Base-by-base conservation (phyloP, 1,140 invertebrate species). In the Lamellibrachia luymesi region DNA sequence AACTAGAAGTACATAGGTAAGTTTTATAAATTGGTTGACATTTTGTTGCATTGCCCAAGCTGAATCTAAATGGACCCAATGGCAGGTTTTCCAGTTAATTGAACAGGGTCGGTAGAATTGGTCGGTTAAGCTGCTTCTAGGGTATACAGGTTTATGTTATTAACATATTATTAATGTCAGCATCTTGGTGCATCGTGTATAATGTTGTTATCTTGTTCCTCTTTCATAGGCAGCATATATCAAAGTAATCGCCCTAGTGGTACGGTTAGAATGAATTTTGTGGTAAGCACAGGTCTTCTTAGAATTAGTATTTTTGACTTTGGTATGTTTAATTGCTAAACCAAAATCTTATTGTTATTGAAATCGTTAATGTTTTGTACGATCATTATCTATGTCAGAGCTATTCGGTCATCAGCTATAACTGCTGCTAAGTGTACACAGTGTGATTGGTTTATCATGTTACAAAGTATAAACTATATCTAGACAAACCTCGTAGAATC, bases 241-340 rank as follows among this genome's bases (percentile, higher is more conserved):
- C 13, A 80, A 80, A 80, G 64, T 80, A 80, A 80, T 22, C 13
- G 25, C 64, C 25, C 13, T 80, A 80, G 64, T 6, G 64, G 64
- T 80, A 80, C 64, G 25, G 64, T 80, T 80, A 80, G 64, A 80
- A 80, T 80, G 5, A 6, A 80, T 22, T 80, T 80, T 80, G 64
- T 80, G 6, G 64, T 80, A 22, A 80, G 64, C 64, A 22, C 13
- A 10, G 25, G 25, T 80, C 64, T 80, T 80, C 64, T 80, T 22
- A 80, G 64, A 80, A 80, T 80, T 80, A 80, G 64, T 80, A 80
- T 80, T 80, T 80, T 80, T 80, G 64, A 80, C 64, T 22, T 80
- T 80, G 13, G 13, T 80, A 80, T 80, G 64, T 80, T 80, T 80
- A 80, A 80, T 80, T 80, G 64, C 64, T 80, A 10, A 80, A 80